These are phyloP conservation scores for Oophaga pumilio DNA, from an alignment of 2,113 vertebrate genomes.

Conservation along the genomic window DNA sequence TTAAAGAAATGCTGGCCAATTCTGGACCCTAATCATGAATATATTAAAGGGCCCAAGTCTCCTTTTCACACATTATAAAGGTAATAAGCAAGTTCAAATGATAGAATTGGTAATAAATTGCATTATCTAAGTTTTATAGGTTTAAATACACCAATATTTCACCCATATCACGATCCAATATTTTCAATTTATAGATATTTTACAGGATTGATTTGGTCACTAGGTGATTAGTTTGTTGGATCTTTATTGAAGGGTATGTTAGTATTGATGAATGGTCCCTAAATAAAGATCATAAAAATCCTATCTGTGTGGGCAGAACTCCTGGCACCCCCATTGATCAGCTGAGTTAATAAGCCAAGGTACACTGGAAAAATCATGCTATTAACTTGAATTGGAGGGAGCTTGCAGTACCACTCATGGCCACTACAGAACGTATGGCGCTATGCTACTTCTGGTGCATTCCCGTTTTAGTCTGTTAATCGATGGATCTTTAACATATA, in stretches of 20 bases:
- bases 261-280: too few relatives aligned
- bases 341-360: too few relatives aligned
- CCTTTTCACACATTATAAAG: constrained; percentile 10
- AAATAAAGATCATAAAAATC: background rate
- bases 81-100: background rate
- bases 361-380: too few relatives aligned
- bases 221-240: background rate
- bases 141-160: background rate
- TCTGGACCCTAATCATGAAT: constrained; percentile 53
- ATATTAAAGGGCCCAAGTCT: constrained; percentile 36
- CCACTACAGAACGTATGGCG: too few relatives aligned
- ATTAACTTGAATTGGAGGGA: too few relatives aligned
- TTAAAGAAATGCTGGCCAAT: constrained; percentile 47
- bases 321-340: background rate
- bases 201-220: background rate
- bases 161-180: background rate
- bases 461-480: too few relatives aligned
- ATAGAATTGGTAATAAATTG: background rate
- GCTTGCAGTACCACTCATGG: too few relatives aligned
- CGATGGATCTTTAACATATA: too few relatives aligned
- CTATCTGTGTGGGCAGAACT: too few relatives aligned
- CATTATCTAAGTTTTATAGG: background rate
- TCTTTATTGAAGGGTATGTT: background rate
- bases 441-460: too few relatives aligned
- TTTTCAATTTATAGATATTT: background rate